Percentiles rank a stretch among this genome's conserved stretches.
Conservation (phyloP, 1,140 invertebrate species). For the Neomicropteryx cornuta region DNA sequence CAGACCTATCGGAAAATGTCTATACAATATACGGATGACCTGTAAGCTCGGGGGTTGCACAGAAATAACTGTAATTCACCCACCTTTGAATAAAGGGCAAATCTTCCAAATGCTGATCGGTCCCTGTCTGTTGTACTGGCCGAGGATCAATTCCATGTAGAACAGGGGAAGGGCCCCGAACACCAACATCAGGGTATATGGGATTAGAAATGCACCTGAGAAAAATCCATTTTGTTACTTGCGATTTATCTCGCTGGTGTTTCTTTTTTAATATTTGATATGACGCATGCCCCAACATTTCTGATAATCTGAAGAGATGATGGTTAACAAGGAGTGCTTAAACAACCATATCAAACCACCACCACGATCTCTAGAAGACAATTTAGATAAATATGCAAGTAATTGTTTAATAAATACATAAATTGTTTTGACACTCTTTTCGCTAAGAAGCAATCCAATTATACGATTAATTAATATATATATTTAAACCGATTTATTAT, state of each 20-base stretch:
- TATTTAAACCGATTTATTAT: too few species aligned
- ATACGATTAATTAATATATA: too few species aligned
- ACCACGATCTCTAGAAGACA: constrained; percentile 15
- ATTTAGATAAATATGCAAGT: too few species aligned
- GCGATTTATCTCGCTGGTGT: too few species aligned
- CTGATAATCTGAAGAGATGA: too few species aligned
- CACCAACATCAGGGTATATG: constrained; percentile 57
- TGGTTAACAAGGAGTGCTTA: not conserved
- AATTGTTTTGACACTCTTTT: too few species aligned
- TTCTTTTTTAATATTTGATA: not conserved
- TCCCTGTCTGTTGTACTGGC: constrained; percentile 69
- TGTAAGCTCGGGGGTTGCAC: not conserved
- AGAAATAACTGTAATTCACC: constrained; percentile 5
- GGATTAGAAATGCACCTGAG: constrained; percentile 56
- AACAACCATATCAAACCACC: constrained; percentile 6
- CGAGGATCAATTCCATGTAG: constrained; percentile 76
- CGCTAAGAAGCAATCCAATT: too few species aligned
- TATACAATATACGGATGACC: not conserved
- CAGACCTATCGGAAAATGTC: not conserved
- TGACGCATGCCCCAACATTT: not conserved
- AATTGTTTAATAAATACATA: too few species aligned
- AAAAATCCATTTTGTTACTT: too few species aligned
- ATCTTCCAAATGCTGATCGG: constrained; percentile 73
- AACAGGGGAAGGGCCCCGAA: constrained; percentile 77
- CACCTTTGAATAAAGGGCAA: constrained; percentile 85